Conservation (phyloP, 2,888 invertebrate species). For the Muschampia staudingeri region DNA sequence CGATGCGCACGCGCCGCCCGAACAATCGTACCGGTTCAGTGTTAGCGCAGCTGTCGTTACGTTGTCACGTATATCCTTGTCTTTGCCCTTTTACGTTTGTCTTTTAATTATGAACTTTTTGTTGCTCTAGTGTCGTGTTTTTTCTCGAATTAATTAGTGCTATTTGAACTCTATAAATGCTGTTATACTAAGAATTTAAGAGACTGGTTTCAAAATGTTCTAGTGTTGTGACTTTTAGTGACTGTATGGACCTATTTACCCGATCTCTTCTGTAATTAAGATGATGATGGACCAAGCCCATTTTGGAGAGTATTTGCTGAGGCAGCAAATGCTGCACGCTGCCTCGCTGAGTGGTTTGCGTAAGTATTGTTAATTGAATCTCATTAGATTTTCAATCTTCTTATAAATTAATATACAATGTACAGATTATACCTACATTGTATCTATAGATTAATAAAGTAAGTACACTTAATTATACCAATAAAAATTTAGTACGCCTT, state of each 20-base stretch:
- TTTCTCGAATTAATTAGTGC: conserved; percentile 61
- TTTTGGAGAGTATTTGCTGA: conserved; percentile 88
- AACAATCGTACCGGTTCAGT: conserved; percentile 78
- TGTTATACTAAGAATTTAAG: conserved; percentile 55
- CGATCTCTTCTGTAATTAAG: conserved; percentile 69
- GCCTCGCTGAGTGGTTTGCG: conserved; percentile 87
- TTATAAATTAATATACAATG: background rate
- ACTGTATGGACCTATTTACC: conserved; percentile 70
- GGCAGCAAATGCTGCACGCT: conserved; percentile 89
- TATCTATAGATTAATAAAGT: background rate
- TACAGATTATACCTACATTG: background rate
- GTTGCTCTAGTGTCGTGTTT: conserved; percentile 73
- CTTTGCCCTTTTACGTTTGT: conserved; percentile 73
- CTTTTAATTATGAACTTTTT: conserved; percentile 83
- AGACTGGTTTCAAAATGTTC: conserved; percentile 73
- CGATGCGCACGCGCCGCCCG: conserved; percentile 88
- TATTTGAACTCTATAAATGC: conserved; percentile 66
- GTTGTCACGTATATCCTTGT: conserved; percentile 76
- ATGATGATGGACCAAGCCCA: conserved; percentile 91
- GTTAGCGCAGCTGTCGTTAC: conserved; percentile 84
- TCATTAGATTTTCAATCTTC: background rate
- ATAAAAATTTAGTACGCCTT: background rate
- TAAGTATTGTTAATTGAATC: conserved; percentile 73
- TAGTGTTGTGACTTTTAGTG: conserved; percentile 81
- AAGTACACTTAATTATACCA: background rate